These are phyloP conservation scores for Sanderia malayensis DNA, from an alignment of 30 jellyfish, hydroid and myxozoan species.

Conservation along the genomic window DNA sequence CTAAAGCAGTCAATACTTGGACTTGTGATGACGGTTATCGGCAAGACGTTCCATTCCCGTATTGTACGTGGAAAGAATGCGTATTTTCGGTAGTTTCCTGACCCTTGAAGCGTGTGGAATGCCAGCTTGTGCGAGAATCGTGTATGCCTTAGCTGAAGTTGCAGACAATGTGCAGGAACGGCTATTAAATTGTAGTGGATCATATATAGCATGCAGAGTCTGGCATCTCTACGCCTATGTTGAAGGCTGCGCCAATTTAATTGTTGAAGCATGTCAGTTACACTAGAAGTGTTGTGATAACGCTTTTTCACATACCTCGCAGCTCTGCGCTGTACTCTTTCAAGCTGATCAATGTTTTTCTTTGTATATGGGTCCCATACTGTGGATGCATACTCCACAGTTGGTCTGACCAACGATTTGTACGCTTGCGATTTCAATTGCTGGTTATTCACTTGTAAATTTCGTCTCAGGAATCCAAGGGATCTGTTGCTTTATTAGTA, in stretches of 20 bases:
- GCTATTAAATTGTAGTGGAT: constrained; percentile 29
- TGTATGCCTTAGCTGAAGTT: constrained; percentile 7
- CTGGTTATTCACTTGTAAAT: constrained; percentile 34
- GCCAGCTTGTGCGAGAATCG: too few species aligned
- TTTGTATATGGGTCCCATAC: constrained; percentile 55
- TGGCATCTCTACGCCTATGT: constrained; percentile 40
- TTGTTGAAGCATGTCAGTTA: constrained; percentile 40
- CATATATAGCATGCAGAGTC: constrained; percentile 41
- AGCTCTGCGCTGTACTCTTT: constrained; percentile 28
- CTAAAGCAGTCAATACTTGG: constrained; percentile 50
- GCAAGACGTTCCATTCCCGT: constrained; percentile 54
- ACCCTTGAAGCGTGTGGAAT: constrained; percentile 8
- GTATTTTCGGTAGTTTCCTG: constrained; percentile 52
- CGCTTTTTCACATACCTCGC: constrained; percentile 22
- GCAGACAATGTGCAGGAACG: constrained; percentile 11
- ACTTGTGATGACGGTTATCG: constrained; percentile 34
- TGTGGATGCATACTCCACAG: constrained; percentile 52
- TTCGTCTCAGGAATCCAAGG: constrained; percentile 40
- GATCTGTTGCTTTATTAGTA: constrained; percentile 32
- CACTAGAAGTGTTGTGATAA: constrained; percentile 27
- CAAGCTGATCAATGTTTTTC: constrained; percentile 26
- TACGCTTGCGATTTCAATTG: constrained; percentile 42
- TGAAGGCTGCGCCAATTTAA: constrained; percentile 41
- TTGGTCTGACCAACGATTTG: constrained; percentile 32
- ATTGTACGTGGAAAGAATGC: constrained; percentile 50